phyloP scores from a whole-genome alignment of 2,113 vertebrate genomes.

The Brevimyrus niger region DNA sequence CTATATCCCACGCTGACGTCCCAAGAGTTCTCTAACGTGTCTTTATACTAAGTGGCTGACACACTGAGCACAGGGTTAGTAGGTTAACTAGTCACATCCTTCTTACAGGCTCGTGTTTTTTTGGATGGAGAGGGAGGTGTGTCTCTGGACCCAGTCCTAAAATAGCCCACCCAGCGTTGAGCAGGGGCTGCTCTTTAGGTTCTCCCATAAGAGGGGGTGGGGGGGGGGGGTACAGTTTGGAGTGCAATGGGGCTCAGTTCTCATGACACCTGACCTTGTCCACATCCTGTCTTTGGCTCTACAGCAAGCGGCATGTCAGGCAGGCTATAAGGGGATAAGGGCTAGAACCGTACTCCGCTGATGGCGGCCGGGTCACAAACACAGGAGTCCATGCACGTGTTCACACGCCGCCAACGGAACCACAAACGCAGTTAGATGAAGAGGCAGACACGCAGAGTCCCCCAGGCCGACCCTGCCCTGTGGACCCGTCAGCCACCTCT shows the following conservation, averaged over 20 bases:
- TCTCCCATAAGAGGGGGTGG: conserved; percentile 17
- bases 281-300: conserved; percentile 39
- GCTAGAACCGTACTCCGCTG: not conserved
- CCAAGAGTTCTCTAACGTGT: not conserved
- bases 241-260: conserved; percentile 34
- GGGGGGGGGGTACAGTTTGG: conserved; percentile 14
- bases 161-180: conserved; percentile 28
- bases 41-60: conserved; percentile 18
- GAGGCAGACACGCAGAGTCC: not conserved
- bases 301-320: not conserved
- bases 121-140: conserved; percentile 21
- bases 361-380: not conserved
- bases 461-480: not conserved
- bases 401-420: not conserved
- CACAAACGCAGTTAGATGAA: not conserved
- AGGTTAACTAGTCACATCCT: conserved; percentile 26
- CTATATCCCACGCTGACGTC: not conserved
- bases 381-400: not conserved
- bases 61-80: conserved; percentile 16
- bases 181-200: conserved; percentile 26
- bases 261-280: conserved; percentile 47
- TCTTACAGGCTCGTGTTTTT: not conserved
- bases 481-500: not conserved
- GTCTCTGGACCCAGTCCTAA: conserved; percentile 27
- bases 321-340: not conserved